phyloP scores from a whole-genome alignment of 2,888 invertebrate genomes.

The Platerodrilus igneus region DNA sequence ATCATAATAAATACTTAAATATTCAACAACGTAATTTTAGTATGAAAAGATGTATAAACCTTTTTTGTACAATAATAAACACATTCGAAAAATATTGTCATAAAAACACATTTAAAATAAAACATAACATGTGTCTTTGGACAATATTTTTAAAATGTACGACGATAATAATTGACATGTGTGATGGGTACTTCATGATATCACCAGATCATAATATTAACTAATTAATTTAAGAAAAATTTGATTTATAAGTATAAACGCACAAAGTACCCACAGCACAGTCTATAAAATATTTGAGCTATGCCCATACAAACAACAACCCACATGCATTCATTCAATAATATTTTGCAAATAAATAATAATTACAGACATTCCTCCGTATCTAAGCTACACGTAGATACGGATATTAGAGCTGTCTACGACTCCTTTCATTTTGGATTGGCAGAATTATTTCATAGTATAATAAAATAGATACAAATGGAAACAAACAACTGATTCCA shows the following conservation, averaged over 20 bases:
- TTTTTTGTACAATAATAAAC: constrained; percentile 37
- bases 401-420: constrained; percentile 34
- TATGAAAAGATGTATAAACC: constrained; percentile 43
- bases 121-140: too few relatives aligned
- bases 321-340: too few relatives aligned
- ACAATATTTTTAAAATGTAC: constrained; percentile 39
- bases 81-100: constrained; percentile 39
- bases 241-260: constrained; percentile 3
- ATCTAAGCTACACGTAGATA: constrained; percentile 39
- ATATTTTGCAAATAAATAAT: constrained; percentile 30
- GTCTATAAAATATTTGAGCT: constrained; percentile 18
- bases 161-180: constrained; percentile 30
- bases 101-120: constrained; percentile 32
- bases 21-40: constrained; percentile 41
- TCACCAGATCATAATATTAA: too few relatives aligned
- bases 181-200: constrained; percentile 32
- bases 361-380: constrained; percentile 29
- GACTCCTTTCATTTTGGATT: constrained; percentile 45
- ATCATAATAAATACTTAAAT: constrained; percentile 46
- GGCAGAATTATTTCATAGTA: constrained; percentile 42
- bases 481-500: constrained; percentile 31
- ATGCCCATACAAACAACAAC: constrained; percentile 23
- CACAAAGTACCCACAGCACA: constrained; percentile 12
- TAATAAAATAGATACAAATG: constrained; percentile 30
- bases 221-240: too few relatives aligned